Evolutionary conservation across 2,113 vertebrate genomes (phyloP).

Genomic region (Riparia riparia): DNA sequence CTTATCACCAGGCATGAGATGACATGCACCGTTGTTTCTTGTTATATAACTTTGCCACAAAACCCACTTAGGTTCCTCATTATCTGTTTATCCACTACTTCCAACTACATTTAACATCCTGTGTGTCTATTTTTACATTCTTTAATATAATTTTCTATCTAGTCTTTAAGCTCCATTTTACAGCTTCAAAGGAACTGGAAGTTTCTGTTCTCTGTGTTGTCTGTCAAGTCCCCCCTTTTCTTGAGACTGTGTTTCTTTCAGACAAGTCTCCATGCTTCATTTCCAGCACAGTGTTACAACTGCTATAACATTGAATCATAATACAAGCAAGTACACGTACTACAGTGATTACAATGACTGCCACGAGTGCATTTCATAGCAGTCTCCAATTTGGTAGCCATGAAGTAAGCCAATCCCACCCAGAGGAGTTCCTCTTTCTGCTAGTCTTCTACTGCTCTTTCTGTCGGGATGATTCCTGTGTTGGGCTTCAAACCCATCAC

Average conservation of each 20-base stretch:
- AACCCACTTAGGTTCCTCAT: neutral
- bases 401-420: neutral
- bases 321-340: fast-evolving
- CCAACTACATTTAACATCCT: neutral
- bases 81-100: neutral
- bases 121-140: neutral
- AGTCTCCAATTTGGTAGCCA: neutral
- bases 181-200: neutral
- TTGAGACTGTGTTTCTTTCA: neutral
- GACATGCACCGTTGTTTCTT: neutral
- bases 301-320: neutral
- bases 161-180: neutral
- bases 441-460: neutral
- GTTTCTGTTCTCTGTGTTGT: neutral
- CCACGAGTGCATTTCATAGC: fast-evolving
- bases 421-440: neutral
- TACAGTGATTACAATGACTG: neutral
- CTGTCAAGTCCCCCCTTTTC: neutral
- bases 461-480: fast-evolving
- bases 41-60: neutral
- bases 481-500: neutral
- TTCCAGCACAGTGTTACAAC: neutral
- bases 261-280: neutral
- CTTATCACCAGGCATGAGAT: no score
- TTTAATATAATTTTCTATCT: neutral